Base-by-base conservation (phyloP, 2,888 invertebrate species). In the Callyntrura sp. region DNA sequence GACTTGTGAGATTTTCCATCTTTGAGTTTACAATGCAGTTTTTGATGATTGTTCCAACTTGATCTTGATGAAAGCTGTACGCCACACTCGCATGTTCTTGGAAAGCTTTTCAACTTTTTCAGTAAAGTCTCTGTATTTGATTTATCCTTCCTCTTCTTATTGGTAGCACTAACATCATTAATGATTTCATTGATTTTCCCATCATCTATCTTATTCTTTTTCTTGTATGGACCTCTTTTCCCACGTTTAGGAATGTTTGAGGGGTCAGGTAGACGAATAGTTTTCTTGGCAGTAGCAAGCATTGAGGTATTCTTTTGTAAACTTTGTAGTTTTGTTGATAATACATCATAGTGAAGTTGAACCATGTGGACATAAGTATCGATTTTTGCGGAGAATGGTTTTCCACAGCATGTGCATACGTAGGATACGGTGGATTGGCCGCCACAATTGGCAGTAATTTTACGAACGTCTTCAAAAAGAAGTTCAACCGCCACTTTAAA, bases 151-250 rank as follows among this genome's bases (percentile, higher is more conserved):
- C n/a, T n/a, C n/a, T n/a, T n/a, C n/a, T n/a, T n/a, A n/a, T n/a
- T n/a, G n/a, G n/a, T n/a, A n/a, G n/a, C n/a, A n/a, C n/a, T n/a
- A n/a, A n/a, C n/a, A n/a, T n/a, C n/a, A n/a, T n/a, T n/a, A n/a
- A n/a, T n/a, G n/a, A n/a, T n/a, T n/a, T n/a, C n/a, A n/a, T n/a
- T n/a, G n/a, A n/a, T n/a, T n/a, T n/a, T n/a, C n/a, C n/a, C n/a
- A n/a, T n/a, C n/a, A n/a, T n/a, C n/a, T n/a, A n/a, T n/a, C 14
- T 70, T 14, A 48, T 23, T 51, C 12, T n/a, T 28, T n/a, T 48
- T 76, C 12, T 76, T 76, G 76, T 76, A 76, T 8, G 76, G 76
- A 23, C 76, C 76, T 51, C 76, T 20, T 76, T 65, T 65, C 12
- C 70, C 23, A 12, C 70, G 70, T 45, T 45, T 45, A 1, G 6